These are phyloP conservation scores for Drosophila repleta DNA, from an alignment of 1,140 invertebrate species.

Conservation along the genomic window DNA sequence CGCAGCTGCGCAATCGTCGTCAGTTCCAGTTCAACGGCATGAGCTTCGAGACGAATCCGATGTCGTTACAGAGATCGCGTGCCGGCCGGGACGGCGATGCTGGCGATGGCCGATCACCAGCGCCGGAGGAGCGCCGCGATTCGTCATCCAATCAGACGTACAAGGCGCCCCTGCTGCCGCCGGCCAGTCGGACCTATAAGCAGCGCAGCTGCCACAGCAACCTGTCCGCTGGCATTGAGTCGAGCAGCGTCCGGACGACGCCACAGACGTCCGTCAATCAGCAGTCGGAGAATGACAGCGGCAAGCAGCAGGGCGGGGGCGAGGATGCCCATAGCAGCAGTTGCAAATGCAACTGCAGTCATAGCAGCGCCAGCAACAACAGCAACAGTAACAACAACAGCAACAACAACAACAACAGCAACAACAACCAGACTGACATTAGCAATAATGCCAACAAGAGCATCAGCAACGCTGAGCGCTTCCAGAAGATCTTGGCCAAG, in stretches of 20 bases:
- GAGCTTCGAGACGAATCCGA: conserved; percentile 42
- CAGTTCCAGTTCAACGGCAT: conserved; percentile 56
- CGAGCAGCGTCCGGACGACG: too few relatives aligned
- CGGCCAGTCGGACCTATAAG: background rate
- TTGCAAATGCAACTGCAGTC: background rate
- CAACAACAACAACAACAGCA: background rate
- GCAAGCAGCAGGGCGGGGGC: background rate
- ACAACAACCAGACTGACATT: too few relatives aligned
- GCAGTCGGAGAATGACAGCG: background rate
- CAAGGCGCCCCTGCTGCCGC: background rate
- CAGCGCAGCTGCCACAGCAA: background rate
- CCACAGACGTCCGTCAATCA: background rate
- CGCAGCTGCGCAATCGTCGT: conserved; percentile 45
- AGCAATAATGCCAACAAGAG: background rate
- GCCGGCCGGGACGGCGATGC: conserved; percentile 2
- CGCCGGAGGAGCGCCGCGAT: background rate
- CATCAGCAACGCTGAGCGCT: background rate
- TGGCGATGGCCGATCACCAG: conserved; percentile 8
- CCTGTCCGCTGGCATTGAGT: too few relatives aligned
- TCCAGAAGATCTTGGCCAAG: conserved; percentile 22
- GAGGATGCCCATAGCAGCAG: background rate
- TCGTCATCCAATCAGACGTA: background rate
- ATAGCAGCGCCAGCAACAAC: background rate
- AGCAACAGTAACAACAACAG: background rate
- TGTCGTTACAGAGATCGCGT: background rate